A percentile compares a stretch with the other conserved stretches of the same genome.
phyloP scores from a whole-genome alignment of 2,888 invertebrate species.

The Hirtodrosophila trivittata region DNA sequence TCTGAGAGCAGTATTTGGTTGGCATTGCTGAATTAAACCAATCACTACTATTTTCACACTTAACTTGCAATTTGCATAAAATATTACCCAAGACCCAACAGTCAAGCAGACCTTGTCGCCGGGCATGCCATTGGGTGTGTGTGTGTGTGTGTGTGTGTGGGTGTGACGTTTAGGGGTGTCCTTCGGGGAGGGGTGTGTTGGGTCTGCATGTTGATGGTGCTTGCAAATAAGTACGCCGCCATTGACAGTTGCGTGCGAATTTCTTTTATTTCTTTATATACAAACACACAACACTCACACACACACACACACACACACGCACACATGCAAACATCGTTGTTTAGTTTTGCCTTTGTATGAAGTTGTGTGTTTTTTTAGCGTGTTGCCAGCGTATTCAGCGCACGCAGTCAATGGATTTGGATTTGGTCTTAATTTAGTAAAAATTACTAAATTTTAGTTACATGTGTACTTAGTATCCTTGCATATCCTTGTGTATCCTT shows the following conservation, averaged over 20 bases:
- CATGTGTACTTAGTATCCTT: constrained; percentile 14
- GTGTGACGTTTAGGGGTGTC: constrained; percentile 2
- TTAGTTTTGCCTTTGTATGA: constrained; percentile 39
- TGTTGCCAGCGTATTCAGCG: too few relatives aligned
- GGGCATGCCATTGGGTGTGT: constrained; percentile 7
- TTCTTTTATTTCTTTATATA: constrained; percentile 68
- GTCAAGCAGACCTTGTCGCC: constrained; percentile 63
- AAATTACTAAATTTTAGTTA: constrained; percentile 39
- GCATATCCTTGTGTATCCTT: neutral
- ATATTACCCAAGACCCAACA: constrained; percentile 80
- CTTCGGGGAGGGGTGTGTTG: neutral
- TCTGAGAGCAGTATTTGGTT: constrained; percentile 54
- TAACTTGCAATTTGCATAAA: constrained; percentile 83
- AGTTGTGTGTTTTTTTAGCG: constrained; percentile 2
- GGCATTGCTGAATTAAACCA: constrained; percentile 82
- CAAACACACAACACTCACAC: constrained; percentile 13
- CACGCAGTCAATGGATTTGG: too few relatives aligned
- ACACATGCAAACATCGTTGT: constrained; percentile 28
- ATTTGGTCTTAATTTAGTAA: constrained; percentile 13
- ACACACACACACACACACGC: constrained; percentile 18
- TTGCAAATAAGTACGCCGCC: constrained; percentile 66
- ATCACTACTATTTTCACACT: constrained; percentile 83
- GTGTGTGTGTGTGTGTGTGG: neutral
- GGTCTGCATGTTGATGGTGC: constrained; percentile 37
- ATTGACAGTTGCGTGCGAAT: constrained; percentile 76